Percentiles rank a stretch among this genome's conserved stretches.
These are phyloP conservation scores for Perdita meconis DNA, from an alignment of 2,888 invertebrate species.

Conservation along the genomic window DNA sequence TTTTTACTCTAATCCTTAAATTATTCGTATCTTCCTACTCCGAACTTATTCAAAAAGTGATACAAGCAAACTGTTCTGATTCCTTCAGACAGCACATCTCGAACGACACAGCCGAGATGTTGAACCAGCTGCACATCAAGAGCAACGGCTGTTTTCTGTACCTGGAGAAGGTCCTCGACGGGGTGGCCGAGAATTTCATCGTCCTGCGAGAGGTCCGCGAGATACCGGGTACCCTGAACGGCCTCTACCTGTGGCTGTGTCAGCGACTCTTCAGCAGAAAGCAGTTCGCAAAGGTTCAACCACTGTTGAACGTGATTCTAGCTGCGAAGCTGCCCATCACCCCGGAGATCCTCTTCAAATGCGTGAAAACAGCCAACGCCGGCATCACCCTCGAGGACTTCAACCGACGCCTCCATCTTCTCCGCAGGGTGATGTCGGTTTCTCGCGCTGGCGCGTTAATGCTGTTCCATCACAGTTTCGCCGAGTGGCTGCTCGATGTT, in stretches of 20 bases:
- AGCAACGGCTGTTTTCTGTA: slow-evolving; percentile 96
- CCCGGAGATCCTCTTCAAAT: slow-evolving; percentile 92
- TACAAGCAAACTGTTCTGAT: neutral
- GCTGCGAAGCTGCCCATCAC: slow-evolving; percentile 94
- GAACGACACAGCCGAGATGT: slow-evolving; percentile 95
- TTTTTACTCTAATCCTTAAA: too few species aligned
- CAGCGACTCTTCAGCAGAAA: slow-evolving; percentile 96
- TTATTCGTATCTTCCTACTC: too few species aligned
- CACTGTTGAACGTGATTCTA: slow-evolving; percentile 93
- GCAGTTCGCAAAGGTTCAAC: slow-evolving; percentile 93
- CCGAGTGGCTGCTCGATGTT: slow-evolving; percentile 98
- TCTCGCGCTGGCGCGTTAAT: slow-evolving; percentile 87
- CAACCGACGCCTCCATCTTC: slow-evolving; percentile 90
- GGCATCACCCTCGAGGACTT: slow-evolving; percentile 93
- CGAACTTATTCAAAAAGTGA: neutral
- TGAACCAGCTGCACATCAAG: slow-evolving; percentile 97
- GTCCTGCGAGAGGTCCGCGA: slow-evolving; percentile 95
- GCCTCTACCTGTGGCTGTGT: slow-evolving; percentile 97
- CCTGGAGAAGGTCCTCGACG: slow-evolving; percentile 94
- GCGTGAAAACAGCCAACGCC: slow-evolving; percentile 92
- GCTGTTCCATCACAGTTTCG: slow-evolving; percentile 97
- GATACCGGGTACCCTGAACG: slow-evolving; percentile 97
- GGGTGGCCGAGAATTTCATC: slow-evolving; percentile 96
- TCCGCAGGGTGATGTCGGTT: slow-evolving; percentile 89
- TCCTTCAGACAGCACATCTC: slow-evolving; percentile 91